Evolutionary conservation across 2,113 vertebrate genomes (phyloP), one percentile per base, ranked within the genome.

Genomic region (Ovibos moschatus): DNA sequence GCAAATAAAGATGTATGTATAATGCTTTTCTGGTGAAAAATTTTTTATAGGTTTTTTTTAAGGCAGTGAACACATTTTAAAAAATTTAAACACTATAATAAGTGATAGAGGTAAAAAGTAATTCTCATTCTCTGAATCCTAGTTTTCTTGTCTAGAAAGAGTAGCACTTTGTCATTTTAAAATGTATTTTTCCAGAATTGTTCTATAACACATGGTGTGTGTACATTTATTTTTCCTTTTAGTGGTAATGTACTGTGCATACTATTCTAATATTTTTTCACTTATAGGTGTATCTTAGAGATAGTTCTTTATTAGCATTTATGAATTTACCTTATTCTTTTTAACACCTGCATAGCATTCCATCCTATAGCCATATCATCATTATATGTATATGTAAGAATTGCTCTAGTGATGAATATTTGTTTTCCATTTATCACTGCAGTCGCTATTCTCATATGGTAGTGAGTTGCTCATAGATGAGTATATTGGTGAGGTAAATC

Each of bases 1-100:
- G 99, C 99, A 87, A 99, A 99, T 99, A 99, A 99, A 98, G 99
- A 99, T 91, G 99, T 99, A 97, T 62, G 99, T 99, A 12, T 51
- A 25, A 4, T 87, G 71, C 43, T 96, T 94, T 93, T 82, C 62
- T 93, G 36, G 17, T 97, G n/a, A 84, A 97, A 97, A 58, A 25
- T 0, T 36, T 94, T 53, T 94, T 83, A 21, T 88, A 36, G 43
- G 50, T 51, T 82, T 83, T 58, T 58, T 89, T 94, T 21, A 45
- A 89, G 88, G 58, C 14, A 92, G 23, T 17, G 16, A 27, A 43
- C 23, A 83, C 7, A 47, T 89, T 93, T 84, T 2, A 17, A 71
- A 87, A 82, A 82, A 50, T 33, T 91, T 94, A 91, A 94, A 76
- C 27, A 95, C 43, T 92, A 50, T 71, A n/a, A 74, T 12, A 71